phyloP scores from a whole-genome alignment of 92 coral and sea anemone genomes.

The Phenganax subtilis region DNA sequence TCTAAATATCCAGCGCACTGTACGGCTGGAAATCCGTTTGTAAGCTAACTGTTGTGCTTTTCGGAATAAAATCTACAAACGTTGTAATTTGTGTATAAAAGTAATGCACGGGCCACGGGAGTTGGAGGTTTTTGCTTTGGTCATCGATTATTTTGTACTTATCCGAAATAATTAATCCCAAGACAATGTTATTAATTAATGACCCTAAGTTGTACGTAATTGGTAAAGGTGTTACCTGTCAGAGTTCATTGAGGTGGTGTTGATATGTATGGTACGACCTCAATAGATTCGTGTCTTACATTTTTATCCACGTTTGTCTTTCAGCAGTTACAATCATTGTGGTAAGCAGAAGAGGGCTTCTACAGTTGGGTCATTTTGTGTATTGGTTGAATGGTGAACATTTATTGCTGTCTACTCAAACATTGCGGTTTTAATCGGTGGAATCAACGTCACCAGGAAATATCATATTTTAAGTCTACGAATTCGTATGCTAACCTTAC shows the following conservation, averaged over 20 bases:
- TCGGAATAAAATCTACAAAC: too few relatives aligned
- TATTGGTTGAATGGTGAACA: background rate
- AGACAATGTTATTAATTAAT: background rate
- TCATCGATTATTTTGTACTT: background rate
- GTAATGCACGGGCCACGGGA: too few relatives aligned
- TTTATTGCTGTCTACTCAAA: background rate
- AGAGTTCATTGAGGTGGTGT: conserved; percentile 17
- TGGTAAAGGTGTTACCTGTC: conserved; percentile 24
- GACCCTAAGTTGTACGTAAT: background rate
- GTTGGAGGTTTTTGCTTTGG: too few relatives aligned
- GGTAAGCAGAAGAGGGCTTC: background rate
- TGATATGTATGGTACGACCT: conserved; percentile 13
- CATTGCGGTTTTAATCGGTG: background rate
- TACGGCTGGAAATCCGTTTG: too few relatives aligned
- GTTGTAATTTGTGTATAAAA: too few relatives aligned
- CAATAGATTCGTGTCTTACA: background rate
- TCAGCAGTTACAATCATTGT: conserved; percentile 15
- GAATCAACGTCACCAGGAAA: too few relatives aligned
- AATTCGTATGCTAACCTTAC: background rate
- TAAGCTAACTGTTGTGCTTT: too few relatives aligned
- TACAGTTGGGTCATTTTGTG: background rate
- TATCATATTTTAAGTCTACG: background rate
- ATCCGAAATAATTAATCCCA: background rate
- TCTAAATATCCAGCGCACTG: too few relatives aligned
- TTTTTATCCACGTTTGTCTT: conserved; percentile 14